Evolutionary conservation across 2,888 invertebrate genomes (phyloP), one percentile per base, ranked within the genome.

Genomic region (Arrhopalites spinosus): DNA sequence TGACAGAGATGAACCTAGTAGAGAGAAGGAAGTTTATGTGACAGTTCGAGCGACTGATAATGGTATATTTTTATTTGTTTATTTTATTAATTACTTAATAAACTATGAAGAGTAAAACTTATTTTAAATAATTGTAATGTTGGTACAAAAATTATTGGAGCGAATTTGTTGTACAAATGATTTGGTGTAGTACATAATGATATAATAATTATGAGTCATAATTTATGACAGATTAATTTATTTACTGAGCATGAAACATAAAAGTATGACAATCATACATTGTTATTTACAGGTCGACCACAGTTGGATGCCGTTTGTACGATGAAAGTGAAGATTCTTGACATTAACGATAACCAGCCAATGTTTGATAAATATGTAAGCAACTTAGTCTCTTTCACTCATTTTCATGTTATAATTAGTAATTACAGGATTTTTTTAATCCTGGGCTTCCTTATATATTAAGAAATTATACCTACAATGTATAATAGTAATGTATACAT

Each of bases 261-360:
- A n/a, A n/a, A n/a, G n/a, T n/a, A n/a, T n/a, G n/a, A n/a, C n/a
- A n/a, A n/a, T n/a, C n/a, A n/a, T n/a, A n/a, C n/a, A n/a, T n/a
- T n/a, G n/a, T n/a, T n/a, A n/a, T n/a, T n/a, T n/a, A n/a, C n/a
- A n/a, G n/a, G 97, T 0, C 50, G 27, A 8, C 90, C 91, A 81
- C 95, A 96, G 0, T 87, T 98, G 72, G 95, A 95, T 83, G 96
- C 96, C 84, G 93, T 95, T 74, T 98, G 98, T 86, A 95, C 95
- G 5, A 93, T 98, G 85, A 93, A 92, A 87, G 93, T 96, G 74
- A 90, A 91, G 79, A 93, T 97, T 80, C 91, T 90, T 84, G 98
- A 98, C 86, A 91, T 95, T 84, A 98, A 98, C 87, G 98, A 98
- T 86, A 97, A 97, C 85, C 87, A 87, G 20, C 93, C 93, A 3